Base-by-base conservation (phyloP, 2,888 invertebrate genomes). In the Amblyteles armatorius region DNA sequence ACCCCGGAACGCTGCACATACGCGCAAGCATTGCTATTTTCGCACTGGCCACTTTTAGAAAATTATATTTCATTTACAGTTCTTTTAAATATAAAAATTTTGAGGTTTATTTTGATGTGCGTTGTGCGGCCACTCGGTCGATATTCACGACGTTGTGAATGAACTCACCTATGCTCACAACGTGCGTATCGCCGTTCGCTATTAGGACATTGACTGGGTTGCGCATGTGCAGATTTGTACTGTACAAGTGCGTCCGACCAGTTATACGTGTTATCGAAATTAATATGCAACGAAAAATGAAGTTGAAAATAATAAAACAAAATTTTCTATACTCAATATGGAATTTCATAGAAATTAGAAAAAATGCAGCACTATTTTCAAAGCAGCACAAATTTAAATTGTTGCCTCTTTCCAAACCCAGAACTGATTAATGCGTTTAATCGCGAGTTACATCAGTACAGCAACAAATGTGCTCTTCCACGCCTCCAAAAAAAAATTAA, bases 171-270 rank as follows among this genome's bases (percentile, higher is more conserved):
- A n/a, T 52, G 29, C 11, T 50, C 52, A 19, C 52, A 71, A 71
- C 69, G 33, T 52, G 69, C 69, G 69, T 71, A 19, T 29, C 22
- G 69, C 52, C 48, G 44, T 36, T 22, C 40, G 13, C 48, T 22
- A 57, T 57, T 26, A 4, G 11, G 11, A 26, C 50, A 33, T n/a
- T 33, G 33, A 50, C 71, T 50, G 9, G 11, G 9, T 11, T 33
- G 52, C 52, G 52, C 71, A 55, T 7, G 71, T 52, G 52, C 69
- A 50, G 50, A 33, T 29, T 33, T 71, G 33, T 19, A 52, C 52
- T 11, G 13, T n/a, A 11, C 50, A 11, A 57, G 11, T 55, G 19
- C 33, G 19, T 52, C 9, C 6, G 52, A 33, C 3, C 2, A 48
- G 44, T 48, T 48, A 48, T 4, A 48, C 16, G 4, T 4, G 44